Evolutionary conservation across 2,797 vertebrate genomes (phyloP).

Genomic region (Myotis findleyi): DNA sequence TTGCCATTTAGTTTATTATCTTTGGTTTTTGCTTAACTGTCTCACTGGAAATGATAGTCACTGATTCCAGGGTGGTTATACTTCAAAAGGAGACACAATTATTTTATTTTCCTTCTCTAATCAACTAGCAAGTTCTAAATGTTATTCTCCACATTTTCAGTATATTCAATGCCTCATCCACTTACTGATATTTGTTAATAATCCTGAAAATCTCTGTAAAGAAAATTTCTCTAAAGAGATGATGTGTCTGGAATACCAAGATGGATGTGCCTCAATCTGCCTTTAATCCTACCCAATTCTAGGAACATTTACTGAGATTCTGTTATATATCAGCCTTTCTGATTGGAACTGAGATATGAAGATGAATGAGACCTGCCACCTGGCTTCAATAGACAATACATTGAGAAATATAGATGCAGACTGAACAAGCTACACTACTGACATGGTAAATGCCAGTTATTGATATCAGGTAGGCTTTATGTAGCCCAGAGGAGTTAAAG

Average conservation of each 20-base stretch:
- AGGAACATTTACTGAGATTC: background rate
- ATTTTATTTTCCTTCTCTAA: background rate
- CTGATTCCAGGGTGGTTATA: background rate
- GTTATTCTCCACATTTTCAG: background rate
- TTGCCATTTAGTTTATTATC: background rate
- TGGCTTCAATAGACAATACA: background rate
- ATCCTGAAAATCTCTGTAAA: background rate
- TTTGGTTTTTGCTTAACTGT: background rate
- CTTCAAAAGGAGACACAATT: background rate
- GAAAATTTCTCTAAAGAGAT: background rate
- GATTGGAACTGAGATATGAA: background rate
- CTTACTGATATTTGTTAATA: background rate
- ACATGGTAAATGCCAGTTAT: background rate
- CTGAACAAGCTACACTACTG: background rate
- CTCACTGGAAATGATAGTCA: background rate
- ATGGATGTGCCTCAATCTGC: background rate
- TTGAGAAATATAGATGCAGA: background rate
- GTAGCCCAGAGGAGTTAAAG: background rate
- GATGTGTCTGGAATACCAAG: background rate
- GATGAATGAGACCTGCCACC: background rate
- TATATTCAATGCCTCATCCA: background rate
- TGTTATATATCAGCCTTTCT: background rate
- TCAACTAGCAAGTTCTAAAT: background rate
- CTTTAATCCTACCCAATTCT: background rate
- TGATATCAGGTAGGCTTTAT: background rate